Evolutionary conservation across 2,113 vertebrate species (phyloP).

Genomic region (Naja naja): DNA sequence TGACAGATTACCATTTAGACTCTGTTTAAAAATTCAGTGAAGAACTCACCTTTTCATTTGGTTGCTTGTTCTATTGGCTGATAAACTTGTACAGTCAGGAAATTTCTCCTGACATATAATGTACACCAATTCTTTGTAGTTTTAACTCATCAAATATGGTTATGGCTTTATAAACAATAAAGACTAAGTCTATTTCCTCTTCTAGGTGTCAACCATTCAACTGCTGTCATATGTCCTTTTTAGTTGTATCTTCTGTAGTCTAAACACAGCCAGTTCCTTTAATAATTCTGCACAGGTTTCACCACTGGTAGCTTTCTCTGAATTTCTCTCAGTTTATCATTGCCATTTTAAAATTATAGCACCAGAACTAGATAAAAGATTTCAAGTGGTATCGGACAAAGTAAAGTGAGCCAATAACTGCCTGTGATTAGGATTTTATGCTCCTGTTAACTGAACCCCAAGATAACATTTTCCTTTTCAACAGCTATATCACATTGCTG

Average conservation of each 20-base stretch:
- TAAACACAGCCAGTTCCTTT: not conserved
- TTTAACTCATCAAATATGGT: not conserved
- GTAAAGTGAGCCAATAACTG: not conserved
- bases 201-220: not conserved
- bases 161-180: not conserved
- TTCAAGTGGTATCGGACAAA: not conserved
- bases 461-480: not conserved
- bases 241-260: not conserved
- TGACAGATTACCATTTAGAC: not conserved
- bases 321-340: not conserved
- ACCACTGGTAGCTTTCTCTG: not conserved
- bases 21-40: not conserved
- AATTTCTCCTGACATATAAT: not conserved
- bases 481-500: not conserved
- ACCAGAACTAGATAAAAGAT: not conserved
- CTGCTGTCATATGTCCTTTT: not conserved
- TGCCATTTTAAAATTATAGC: not conserved
- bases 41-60: not conserved
- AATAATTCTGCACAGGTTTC: not conserved
- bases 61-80: not conserved
- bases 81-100: not conserved
- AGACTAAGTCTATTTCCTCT: not conserved
- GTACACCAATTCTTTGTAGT: not conserved
- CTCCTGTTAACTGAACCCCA: not conserved
- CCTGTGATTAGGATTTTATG: not conserved